These are phyloP conservation scores for Caerostris darwini DNA, from an alignment of 1,140 invertebrate genomes.

Conservation along the genomic window DNA sequence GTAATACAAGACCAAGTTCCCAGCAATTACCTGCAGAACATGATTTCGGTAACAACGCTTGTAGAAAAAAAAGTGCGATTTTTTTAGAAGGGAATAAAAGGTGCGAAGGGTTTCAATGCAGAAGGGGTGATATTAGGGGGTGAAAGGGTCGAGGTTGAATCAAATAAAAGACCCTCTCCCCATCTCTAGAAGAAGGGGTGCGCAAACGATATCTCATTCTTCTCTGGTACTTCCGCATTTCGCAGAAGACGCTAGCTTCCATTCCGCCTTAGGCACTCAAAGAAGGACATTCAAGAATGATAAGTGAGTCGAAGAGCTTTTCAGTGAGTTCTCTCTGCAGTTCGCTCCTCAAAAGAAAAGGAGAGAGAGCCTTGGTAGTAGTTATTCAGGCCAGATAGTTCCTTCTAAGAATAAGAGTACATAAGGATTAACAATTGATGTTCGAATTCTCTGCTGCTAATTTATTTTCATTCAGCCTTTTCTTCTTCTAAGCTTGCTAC, in stretches of 20 bases:
- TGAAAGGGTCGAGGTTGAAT: not conserved
- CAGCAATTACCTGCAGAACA: not conserved
- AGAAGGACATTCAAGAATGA: conserved; percentile 15
- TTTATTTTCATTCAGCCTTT: not conserved
- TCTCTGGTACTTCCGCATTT: conserved; percentile 10
- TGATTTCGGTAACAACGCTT: not conserved
- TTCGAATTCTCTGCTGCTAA: not conserved
- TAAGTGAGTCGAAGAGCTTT: conserved; percentile 9
- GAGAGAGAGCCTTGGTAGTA: not conserved
- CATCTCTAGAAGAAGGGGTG: not conserved
- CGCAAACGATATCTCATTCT: conserved; percentile 5
- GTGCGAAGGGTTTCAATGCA: not conserved
- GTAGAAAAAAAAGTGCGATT: not conserved
- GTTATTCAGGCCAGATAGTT: not conserved
- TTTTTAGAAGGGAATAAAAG: not conserved
- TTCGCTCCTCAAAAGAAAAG: not conserved
- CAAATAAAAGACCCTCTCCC: not conserved
- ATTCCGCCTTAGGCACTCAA: not conserved
- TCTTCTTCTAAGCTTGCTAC: too few relatives aligned
- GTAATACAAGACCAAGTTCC: not conserved
- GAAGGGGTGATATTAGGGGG: not conserved
- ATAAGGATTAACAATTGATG: not conserved
- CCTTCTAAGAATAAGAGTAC: not conserved
- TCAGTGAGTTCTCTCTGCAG: not conserved
- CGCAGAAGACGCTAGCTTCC: not conserved